A percentile compares a stretch with the other conserved stretches of the same genome.
Conservation (phyloP, 2,888 invertebrate species). For the Machimus atricapillus region DNA sequence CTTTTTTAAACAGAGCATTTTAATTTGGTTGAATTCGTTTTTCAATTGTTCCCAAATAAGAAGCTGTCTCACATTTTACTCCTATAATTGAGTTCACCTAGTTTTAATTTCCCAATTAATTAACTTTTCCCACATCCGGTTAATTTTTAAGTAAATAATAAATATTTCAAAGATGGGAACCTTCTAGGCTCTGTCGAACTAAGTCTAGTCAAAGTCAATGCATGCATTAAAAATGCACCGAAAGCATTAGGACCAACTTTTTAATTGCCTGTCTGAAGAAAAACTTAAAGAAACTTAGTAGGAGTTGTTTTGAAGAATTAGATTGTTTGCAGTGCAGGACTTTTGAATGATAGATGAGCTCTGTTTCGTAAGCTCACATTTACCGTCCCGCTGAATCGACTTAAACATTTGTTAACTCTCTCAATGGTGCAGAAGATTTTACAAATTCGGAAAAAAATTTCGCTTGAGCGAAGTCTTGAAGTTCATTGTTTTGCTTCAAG, state of each 20-base stretch:
- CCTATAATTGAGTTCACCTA: background rate
- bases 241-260: background rate
- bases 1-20: background rate
- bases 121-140: background rate
- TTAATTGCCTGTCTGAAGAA: background rate
- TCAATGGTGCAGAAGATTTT: background rate
- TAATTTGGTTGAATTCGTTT: background rate
- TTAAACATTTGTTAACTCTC: background rate
- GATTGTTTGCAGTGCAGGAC: conserved; percentile 32
- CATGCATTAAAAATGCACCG: background rate
- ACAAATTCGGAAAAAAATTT: background rate
- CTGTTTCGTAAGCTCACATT: conserved; percentile 1
- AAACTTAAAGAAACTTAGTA: background rate
- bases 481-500: background rate
- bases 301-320: conserved; percentile 22
- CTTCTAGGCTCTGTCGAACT: background rate
- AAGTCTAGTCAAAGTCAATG: background rate
- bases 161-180: background rate
- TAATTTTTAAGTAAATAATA: background rate
- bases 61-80: background rate
- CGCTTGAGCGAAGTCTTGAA: background rate
- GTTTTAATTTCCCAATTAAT: background rate
- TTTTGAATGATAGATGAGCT: conserved; percentile 42
- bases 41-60: background rate
- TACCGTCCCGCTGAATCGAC: background rate